Evolutionary conservation across 2,113 vertebrate species (phyloP).

Genomic region (Vidua macroura): DNA sequence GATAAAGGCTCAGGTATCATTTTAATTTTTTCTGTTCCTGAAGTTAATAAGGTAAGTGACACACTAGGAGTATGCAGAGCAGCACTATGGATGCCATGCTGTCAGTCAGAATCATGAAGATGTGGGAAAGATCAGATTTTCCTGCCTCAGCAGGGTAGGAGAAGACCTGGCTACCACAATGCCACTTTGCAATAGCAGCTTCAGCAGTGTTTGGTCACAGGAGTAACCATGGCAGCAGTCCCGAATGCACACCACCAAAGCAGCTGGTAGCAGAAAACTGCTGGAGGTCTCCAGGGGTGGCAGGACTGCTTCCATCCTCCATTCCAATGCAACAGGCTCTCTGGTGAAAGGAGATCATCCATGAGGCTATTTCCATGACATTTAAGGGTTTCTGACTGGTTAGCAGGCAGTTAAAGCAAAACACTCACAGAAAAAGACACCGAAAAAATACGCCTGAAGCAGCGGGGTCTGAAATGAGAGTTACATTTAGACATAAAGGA

Average conservation of each 20-base stretch:
- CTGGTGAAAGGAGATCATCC: neutral
- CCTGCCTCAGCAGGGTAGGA: neutral
- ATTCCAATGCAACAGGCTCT: neutral
- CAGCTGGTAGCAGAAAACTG: neutral
- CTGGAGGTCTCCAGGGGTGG: fast-evolving
- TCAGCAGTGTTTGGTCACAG: neutral
- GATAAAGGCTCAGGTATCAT: neutral
- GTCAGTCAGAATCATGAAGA: neutral
- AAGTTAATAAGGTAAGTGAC: neutral
- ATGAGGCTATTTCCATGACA: neutral
- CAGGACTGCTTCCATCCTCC: neutral
- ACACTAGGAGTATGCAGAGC: neutral
- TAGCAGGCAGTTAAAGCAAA: neutral
- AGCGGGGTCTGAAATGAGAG: neutral
- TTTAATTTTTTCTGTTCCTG: neutral
- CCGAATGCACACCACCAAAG: fast-evolving
- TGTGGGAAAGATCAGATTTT: neutral
- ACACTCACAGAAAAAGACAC: fast-evolving
- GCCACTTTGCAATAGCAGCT: neutral
- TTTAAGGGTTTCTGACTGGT: neutral
- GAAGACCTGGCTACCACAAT: neutral
- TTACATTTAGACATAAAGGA: neutral
- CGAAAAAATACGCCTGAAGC: neutral
- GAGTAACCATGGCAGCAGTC: fast-evolving
- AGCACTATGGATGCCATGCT: fast-evolving